phyloP scores from a whole-genome alignment of 2,797 vertebrate genomes.

The Megaceryle alcyon region DNA sequence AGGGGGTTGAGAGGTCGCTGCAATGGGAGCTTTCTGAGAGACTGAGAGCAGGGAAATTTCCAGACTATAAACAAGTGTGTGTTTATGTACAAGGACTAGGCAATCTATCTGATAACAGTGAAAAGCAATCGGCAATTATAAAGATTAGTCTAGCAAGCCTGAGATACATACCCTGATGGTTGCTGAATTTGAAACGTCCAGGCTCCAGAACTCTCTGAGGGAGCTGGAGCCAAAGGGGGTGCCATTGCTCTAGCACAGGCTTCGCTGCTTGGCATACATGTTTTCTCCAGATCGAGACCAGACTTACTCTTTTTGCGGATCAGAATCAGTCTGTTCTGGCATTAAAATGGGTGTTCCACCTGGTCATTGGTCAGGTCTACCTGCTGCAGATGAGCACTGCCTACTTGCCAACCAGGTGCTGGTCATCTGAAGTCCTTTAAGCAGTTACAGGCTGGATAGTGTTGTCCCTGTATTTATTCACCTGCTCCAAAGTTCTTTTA shows the following conservation, averaged over 20 bases:
- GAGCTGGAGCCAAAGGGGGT: not conserved
- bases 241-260: not conserved
- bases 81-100: not conserved
- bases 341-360: not conserved
- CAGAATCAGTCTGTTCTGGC: not conserved
- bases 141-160: not conserved
- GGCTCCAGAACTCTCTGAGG: not conserved
- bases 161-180: rapidly evolving
- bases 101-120: rapidly evolving
- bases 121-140: not conserved
- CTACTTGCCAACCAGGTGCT: not conserved
- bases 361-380: not conserved
- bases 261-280: rapidly evolving
- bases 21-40: not conserved
- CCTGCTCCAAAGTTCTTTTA: not conserved
- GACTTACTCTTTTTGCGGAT: not conserved
- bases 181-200: not conserved
- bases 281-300: not conserved
- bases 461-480: not conserved
- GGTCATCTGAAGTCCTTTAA: not conserved
- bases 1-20: not conserved
- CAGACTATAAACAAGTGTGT: rapidly evolving
- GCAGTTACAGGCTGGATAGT: rapidly evolving
- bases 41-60: not conserved
- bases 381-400: not conserved